Evolutionary conservation across 2,797 vertebrate species (phyloP), one percentile per base, ranked within the genome.

Genomic region (Eupleurogrammus muticus): DNA sequence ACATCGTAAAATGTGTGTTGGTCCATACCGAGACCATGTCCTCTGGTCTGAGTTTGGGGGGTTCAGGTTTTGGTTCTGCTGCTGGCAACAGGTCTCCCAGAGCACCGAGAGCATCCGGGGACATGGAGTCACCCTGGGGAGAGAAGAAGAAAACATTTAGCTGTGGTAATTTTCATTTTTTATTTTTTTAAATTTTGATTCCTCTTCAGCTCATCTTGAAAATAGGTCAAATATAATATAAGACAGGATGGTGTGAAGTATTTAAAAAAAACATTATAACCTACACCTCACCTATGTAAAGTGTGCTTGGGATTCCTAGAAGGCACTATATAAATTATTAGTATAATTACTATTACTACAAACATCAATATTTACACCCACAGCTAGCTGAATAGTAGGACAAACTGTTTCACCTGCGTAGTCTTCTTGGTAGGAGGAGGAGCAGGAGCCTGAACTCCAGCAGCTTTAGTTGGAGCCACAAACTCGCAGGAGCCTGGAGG

Each of bases 1-100:
- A 6, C 28, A 28, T 28, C 3, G 6, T 28, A 28, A 28, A 28
- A 28, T 28, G 28, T 12, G 36, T 38, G 36, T 11, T 12, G 4
- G 36, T 38, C 6, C 66, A 6, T 92, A 95, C 94, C 59, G 81
- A 61, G 34, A 95, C 89, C 0, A 94, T 77, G 64, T 94, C 91
- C 54, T 90, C 84, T 2, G 93, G 93, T 77, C 67, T 87, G 67
- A 92, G 73, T 79, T 92, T 70, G 2, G 93, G 88, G 21, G 77
- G 11, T 66, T 92, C 75, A 3, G 90, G 89, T 52, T 73, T 84
- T 2, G 90, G 89, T 79, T 52, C 54, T 28, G 90, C 70, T 19
- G 24, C 36, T 5, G 84, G 63, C 56, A 94, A 65, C 0, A 71
- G 74, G 81, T 91, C 90, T 0, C 69, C 32, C 1, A 94, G 86